Evolutionary conservation across 2,888 invertebrate genomes (phyloP).

Genomic region (Choristoneura rosaceana): DNA sequence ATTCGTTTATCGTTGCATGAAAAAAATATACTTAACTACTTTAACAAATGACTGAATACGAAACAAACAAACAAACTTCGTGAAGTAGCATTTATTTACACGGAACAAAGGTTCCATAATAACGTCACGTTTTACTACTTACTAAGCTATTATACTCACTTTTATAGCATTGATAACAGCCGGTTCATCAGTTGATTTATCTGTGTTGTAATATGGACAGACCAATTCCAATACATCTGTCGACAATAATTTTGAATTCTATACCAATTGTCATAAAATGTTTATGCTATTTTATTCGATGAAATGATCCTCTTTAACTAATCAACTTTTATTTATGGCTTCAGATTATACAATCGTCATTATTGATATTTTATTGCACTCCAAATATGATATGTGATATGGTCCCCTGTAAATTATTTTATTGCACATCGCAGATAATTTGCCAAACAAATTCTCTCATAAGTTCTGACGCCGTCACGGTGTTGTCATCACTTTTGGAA

Average conservation of each 20-base stretch:
- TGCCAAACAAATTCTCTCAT: background rate
- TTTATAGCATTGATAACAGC: background rate
- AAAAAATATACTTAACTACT: too few species aligned
- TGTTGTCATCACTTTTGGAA: background rate
- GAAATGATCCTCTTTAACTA: background rate
- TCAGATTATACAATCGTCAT: background rate
- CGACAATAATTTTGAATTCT: background rate
- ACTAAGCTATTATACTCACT: background rate
- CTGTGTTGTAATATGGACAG: background rate
- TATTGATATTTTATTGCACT: slow-evolving; percentile 1
- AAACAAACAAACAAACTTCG: too few species aligned
- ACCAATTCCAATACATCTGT: background rate
- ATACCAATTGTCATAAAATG: background rate
- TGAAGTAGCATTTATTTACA: background rate
- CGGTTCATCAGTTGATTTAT: background rate
- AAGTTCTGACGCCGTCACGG: background rate
- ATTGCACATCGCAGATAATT: slow-evolving; percentile 2
- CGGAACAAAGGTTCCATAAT: background rate
- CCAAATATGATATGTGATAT: background rate
- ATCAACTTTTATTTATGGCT: background rate
- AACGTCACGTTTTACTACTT: background rate
- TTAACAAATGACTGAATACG: too few species aligned
- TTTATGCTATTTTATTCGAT: background rate
- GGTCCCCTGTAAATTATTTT: slow-evolving; percentile 4
- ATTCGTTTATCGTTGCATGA: too few species aligned